phyloP scores from a whole-genome alignment of 2,888 invertebrate genomes.

The Lasioglossum calceatum region DNA sequence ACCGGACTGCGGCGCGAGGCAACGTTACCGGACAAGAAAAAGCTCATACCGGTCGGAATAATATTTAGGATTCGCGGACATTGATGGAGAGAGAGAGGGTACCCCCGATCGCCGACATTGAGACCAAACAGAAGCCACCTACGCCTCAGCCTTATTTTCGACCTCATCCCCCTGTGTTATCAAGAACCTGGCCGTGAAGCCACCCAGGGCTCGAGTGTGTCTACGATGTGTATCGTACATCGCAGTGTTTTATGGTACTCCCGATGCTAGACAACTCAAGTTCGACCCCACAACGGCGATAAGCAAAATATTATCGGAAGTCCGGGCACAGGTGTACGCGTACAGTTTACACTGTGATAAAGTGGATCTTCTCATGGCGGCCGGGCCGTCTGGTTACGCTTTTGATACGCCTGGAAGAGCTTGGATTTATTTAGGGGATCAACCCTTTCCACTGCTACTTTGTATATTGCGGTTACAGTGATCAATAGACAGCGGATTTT shows the following conservation, averaged over 20 bases:
- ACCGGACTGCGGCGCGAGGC: constrained; percentile 61
- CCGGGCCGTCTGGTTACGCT: neutral
- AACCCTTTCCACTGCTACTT: neutral
- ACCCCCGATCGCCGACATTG: constrained; percentile 45
- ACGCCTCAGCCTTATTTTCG: constrained; percentile 51
- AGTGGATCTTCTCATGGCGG: neutral
- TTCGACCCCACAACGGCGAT: neutral
- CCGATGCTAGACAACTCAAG: neutral
- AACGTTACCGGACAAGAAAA: constrained; percentile 68
- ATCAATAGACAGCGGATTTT: no score
- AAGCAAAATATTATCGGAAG: neutral
- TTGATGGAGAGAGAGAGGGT: constrained; percentile 32
- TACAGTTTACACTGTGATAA: constrained; percentile 3
- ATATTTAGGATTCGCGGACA: constrained; percentile 70
- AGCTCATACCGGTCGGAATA: constrained; percentile 66
- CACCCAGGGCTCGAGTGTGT: neutral
- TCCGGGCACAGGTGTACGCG: neutral
- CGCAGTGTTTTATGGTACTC: neutral
- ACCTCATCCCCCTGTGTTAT: constrained; percentile 42
- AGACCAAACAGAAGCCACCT: constrained; percentile 60
- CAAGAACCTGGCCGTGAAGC: constrained; percentile 28
- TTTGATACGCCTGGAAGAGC: neutral
- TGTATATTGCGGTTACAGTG: neutral
- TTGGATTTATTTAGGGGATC: neutral
- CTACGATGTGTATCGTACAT: neutral